Conservation (phyloP, 2,888 invertebrate genomes). For the Scaptomyza caliginosa region DNA sequence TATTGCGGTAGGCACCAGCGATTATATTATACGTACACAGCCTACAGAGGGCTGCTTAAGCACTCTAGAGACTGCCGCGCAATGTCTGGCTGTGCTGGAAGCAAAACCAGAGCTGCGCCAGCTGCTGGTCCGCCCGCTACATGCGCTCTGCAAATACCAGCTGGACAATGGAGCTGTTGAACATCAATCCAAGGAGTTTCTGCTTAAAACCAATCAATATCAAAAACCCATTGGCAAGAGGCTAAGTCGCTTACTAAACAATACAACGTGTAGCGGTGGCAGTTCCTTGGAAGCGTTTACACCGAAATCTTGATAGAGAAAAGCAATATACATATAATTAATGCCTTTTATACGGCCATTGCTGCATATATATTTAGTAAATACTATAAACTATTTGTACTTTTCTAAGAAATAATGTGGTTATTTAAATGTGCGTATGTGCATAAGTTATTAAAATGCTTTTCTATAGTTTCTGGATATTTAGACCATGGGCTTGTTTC, state of each 20-base stretch:
- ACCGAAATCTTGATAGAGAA: conserved; percentile 41
- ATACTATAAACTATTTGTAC: conserved; percentile 38
- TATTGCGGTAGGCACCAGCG: conserved; percentile 89
- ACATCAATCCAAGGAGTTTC: conserved; percentile 96
- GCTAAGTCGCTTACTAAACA: conserved; percentile 86
- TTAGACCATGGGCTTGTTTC: conserved; percentile 71
- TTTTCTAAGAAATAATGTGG: conserved; percentile 31
- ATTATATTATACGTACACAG: conserved; percentile 96
- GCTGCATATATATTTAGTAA: conserved; percentile 38
- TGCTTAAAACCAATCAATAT: conserved; percentile 91
- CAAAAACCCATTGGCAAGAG: conserved; percentile 92
- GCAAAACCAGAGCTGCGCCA: conserved; percentile 87
- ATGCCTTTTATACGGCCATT: conserved; percentile 24
- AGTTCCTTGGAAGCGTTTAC: conserved; percentile 20
- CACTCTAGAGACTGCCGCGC: conserved; percentile 86
- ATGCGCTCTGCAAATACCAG: conserved; percentile 93
- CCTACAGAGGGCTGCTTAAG: conserved; percentile 96
- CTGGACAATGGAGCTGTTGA: conserved; percentile 95
- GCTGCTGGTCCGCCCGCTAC: conserved; percentile 90
- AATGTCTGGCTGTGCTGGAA: conserved; percentile 89
- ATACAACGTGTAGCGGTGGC: conserved; percentile 62
- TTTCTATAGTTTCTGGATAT: neutral
- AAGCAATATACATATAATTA: neutral
- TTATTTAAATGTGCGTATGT: neutral
- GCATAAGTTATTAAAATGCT: neutral